Evolutionary conservation across 2,888 invertebrate species (phyloP), one percentile per base, ranked within the genome.

Genomic region (Caenorhabditis japonica): DNA sequence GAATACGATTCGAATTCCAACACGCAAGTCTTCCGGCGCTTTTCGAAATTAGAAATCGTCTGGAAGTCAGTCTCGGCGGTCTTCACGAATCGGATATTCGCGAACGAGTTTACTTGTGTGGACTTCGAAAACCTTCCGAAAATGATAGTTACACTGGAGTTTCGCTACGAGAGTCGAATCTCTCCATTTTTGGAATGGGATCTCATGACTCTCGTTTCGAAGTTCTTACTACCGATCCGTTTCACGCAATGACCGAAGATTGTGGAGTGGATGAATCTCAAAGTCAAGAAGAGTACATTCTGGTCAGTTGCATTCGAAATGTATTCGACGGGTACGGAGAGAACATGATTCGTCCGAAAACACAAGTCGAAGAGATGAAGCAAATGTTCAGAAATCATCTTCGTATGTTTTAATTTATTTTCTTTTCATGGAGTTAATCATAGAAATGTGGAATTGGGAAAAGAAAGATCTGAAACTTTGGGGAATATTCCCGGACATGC

Each of bases 1-100:
- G 49, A 23, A 64, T 72, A 55, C 53, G 66, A 43, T 72, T 72
- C 43, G 72, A 72, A 25, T 72, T 64, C 25, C 71, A 71, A 25
- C 71, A 71, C 21, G 71, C 71, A 1, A 62, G 62, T 33, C 61
- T 71, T 10, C 58, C 62, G 23, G 71, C 72, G 0, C 41, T 72
- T 0, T 66, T 72, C 43, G 72, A 72, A 46, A 72, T 72, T 41
- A 46, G 66, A 23, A 72, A 72, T 30, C 59, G 72, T 0, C 21
- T 72, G 21, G 72, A 72, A 39, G 30, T 55, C 7, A 49, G 47
- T 15, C 49, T 72, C 4, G 64, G 64, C 8, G 55, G 49, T 10
- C 30, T 52, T 5, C 17, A 38, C 1, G 49, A 56, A 4, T 71
- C 62, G 10, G 59, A 25, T 10, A 38, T 59, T 13, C 17, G 46